phyloP scores from a whole-genome alignment of 1,140 invertebrate species.

The Pseudachorutes palmiensis region DNA sequence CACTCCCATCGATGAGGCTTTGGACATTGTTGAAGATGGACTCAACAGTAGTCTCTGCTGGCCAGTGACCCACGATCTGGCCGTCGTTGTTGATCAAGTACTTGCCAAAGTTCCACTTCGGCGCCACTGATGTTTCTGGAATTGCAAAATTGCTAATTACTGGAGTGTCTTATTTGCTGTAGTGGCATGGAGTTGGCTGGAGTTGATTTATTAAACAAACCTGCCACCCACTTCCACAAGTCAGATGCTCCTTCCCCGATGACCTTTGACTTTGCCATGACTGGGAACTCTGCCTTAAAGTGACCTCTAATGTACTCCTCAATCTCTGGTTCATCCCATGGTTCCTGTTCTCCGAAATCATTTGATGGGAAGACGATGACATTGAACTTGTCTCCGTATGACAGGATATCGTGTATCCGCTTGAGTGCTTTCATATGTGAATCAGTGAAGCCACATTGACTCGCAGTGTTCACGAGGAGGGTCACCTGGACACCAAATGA shows the following conservation, averaged over 20 bases:
- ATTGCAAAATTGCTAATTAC: neutral
- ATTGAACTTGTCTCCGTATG: slow-evolving; percentile 39
- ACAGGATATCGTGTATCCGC: slow-evolving; percentile 46
- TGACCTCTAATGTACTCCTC: slow-evolving; percentile 42
- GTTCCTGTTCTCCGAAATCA: slow-evolving; percentile 52
- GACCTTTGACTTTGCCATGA: slow-evolving; percentile 51
- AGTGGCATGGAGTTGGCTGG: too few relatives aligned
- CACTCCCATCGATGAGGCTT: slow-evolving; percentile 36
- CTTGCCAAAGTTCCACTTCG: slow-evolving; percentile 52
- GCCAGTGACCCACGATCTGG: slow-evolving; percentile 44
- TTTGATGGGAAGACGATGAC: slow-evolving; percentile 34
- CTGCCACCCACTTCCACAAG: slow-evolving; percentile 48
- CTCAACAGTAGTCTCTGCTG: slow-evolving; percentile 44
- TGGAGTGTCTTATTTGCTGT: too few relatives aligned
- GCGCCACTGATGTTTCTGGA: slow-evolving; percentile 37
- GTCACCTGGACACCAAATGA: slow-evolving; percentile 40
- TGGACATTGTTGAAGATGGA: slow-evolving; percentile 44
- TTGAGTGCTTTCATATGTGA: slow-evolving; percentile 48
- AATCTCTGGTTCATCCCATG: slow-evolving; percentile 42
- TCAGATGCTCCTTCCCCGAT: slow-evolving; percentile 51
- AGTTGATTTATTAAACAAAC: too few relatives aligned
- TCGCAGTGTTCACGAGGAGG: slow-evolving; percentile 53
- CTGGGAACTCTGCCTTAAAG: slow-evolving; percentile 44
- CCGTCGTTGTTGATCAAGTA: slow-evolving; percentile 47
- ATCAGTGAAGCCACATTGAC: slow-evolving; percentile 52